Percentiles rank a stretch among this genome's conserved stretches.
Conservation (phyloP, 2,113 vertebrate species). For the Calypte anna region DNA sequence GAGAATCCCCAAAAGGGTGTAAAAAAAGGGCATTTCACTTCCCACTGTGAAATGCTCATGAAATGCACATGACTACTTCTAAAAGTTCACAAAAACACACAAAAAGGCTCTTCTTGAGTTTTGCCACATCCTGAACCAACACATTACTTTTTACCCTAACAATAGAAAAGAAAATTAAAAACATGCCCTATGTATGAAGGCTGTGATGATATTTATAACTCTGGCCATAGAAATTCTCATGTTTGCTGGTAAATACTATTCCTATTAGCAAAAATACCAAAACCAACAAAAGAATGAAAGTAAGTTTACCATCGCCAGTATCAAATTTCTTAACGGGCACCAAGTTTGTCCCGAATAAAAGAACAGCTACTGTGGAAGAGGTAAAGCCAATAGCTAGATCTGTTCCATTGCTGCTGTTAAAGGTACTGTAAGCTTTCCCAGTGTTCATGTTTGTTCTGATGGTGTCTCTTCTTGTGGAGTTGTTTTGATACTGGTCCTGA, state of each 20-base stretch:
- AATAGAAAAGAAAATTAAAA: not conserved
- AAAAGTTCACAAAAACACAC: not conserved
- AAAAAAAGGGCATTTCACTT: not conserved
- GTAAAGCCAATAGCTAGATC: slow-evolving; percentile 77
- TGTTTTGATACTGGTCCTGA: not conserved
- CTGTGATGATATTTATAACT: not conserved
- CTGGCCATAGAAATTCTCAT: not conserved
- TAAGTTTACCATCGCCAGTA: slow-evolving; percentile 85
- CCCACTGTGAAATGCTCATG: not conserved
- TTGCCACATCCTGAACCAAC: not conserved
- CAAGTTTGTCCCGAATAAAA: slow-evolving; percentile 89
- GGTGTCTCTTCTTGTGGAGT: not conserved
- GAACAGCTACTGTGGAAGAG: slow-evolving; percentile 77
- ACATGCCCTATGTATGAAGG: not conserved
- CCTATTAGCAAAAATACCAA: not conserved
- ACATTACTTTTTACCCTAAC: not conserved
- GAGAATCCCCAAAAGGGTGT: not conserved
- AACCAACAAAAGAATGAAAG: not conserved
- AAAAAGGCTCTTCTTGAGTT: not conserved
- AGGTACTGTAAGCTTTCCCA: not conserved
- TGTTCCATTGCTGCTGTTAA: slow-evolving; percentile 61
- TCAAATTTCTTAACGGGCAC: slow-evolving; percentile 89
- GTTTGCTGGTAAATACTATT: not conserved
- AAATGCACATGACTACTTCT: not conserved
- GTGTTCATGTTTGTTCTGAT: slow-evolving; percentile 12